A percentile compares a stretch with the other conserved stretches of the same genome.
phyloP scores from a whole-genome alignment of 2,113 vertebrate species.

The Perca fluviatilis region DNA sequence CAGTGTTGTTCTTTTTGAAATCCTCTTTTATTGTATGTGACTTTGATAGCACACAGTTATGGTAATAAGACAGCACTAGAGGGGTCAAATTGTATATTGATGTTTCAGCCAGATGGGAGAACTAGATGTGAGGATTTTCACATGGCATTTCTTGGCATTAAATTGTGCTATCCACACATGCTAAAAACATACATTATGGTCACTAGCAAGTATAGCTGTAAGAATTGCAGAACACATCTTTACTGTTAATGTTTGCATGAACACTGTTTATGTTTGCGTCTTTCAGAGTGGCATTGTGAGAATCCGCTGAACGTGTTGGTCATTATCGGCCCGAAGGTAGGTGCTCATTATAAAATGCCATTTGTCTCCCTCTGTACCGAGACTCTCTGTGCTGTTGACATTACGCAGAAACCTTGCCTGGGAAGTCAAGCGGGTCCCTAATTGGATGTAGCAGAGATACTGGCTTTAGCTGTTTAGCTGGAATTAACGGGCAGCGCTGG shows the following conservation, averaged over 20 bases:
- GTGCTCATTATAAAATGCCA: constrained; percentile 13
- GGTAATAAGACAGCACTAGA: constrained; percentile 53
- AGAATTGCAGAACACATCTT: constrained; percentile 5
- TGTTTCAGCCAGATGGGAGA: constrained; percentile 7
- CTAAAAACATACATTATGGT: not conserved
- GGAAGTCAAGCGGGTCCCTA: constrained; percentile 60
- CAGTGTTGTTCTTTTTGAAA: not conserved
- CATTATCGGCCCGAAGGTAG: constrained; percentile 91
- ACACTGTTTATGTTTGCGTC: constrained; percentile 33
- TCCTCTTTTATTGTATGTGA: constrained; percentile 12
- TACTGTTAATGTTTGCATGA: constrained; percentile 1
- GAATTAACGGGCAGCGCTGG: constrained; percentile 56
- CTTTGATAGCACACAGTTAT: constrained; percentile 27
- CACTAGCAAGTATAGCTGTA: not conserved
- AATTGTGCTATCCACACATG: not conserved
- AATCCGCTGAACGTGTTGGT: constrained; percentile 86
- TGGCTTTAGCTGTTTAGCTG: constrained; percentile 72
- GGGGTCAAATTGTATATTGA: constrained; percentile 51
- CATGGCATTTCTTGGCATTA: not conserved
- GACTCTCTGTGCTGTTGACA: constrained; percentile 23
- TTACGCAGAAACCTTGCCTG: constrained; percentile 34
- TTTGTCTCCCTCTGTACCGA: not conserved
- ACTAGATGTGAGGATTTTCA: constrained; percentile 1
- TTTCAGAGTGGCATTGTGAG: constrained; percentile 89
- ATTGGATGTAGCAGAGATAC: constrained; percentile 76